Evolutionary conservation across 2,113 vertebrate species (phyloP).

Genomic region (Lamprotornis superbus): DNA sequence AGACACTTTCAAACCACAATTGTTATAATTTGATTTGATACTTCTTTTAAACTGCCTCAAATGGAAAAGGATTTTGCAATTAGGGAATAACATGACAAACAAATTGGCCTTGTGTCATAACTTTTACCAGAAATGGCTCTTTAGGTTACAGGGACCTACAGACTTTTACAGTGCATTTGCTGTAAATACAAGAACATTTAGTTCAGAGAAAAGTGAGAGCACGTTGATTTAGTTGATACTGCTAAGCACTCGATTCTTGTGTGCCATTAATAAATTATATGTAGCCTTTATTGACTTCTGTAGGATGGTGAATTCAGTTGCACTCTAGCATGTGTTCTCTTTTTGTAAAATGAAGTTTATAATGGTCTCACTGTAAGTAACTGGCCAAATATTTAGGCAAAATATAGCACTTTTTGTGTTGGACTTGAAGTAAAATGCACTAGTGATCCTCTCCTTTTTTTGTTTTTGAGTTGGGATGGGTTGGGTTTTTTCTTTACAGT

Average conservation of each 20-base stretch:
- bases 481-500: background rate
- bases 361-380: background rate
- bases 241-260: background rate
- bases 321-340: background rate
- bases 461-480: background rate
- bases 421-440: background rate
- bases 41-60: slow-evolving; percentile 29
- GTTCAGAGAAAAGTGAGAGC: background rate
- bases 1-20: slow-evolving; percentile 41
- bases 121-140: slow-evolving; percentile 51
- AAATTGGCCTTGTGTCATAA: background rate
- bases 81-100: background rate
- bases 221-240: background rate
- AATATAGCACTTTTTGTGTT: background rate
- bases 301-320: background rate
- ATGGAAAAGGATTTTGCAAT: slow-evolving; percentile 24
- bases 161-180: background rate
- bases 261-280: background rate
- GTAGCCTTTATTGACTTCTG: background rate
- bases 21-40: slow-evolving; percentile 30
- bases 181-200: background rate
- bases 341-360: background rate
- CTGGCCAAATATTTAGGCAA: background rate
- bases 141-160: background rate
- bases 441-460: background rate